Evolutionary conservation across 1,140 invertebrate species (phyloP), one percentile per base, ranked within the genome.

Genomic region (Drosophila bocki): DNA sequence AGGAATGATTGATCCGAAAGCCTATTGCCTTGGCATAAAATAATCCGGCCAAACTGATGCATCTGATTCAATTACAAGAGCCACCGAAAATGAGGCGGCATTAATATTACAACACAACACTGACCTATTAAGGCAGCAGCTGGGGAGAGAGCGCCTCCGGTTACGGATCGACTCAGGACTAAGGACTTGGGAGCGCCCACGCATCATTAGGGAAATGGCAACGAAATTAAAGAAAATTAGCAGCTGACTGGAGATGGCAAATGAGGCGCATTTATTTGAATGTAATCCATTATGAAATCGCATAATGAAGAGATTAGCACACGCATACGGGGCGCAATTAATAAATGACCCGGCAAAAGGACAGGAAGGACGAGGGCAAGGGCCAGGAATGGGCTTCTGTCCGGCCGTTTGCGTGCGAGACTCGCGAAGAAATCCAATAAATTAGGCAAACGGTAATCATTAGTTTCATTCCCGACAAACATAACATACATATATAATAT

Each of bases 261-360:
- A 90, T 90, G 69, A 79, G 85, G 68, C 69, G 71, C 84, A 88
- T 88, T 88, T 88, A 88, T 88, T 88, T 90, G 81, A 88, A 90
- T 85, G 84, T 88, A 88, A 90, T 90, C 81, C 84, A 88, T 88
- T 88, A 88, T 88, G 84, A 85, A 90, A 90, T 85, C 84, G 85
- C 81, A 88, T 88, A 88, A 88, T 88, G 84, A 88, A 88, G 84
- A 88, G 84, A 88, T 88, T 88, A 88, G 69, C 67, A 80, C 84
- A 88, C 77, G 71, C 81, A 85, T 78, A 71, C 78, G 76, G 80
- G 62, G 45, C 74, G 75, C 85, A 88, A 88, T 88, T 88, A 88
- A 88, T 88, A 88, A 88, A 88, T 88, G 84, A 88, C 84, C 84
- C 70, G 63, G 61, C 59, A 48, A 68, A 62, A 62, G 54, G 32